These are phyloP conservation scores for Chymomyza costata DNA, from an alignment of 1,140 invertebrate genomes.

Conservation along the genomic window DNA sequence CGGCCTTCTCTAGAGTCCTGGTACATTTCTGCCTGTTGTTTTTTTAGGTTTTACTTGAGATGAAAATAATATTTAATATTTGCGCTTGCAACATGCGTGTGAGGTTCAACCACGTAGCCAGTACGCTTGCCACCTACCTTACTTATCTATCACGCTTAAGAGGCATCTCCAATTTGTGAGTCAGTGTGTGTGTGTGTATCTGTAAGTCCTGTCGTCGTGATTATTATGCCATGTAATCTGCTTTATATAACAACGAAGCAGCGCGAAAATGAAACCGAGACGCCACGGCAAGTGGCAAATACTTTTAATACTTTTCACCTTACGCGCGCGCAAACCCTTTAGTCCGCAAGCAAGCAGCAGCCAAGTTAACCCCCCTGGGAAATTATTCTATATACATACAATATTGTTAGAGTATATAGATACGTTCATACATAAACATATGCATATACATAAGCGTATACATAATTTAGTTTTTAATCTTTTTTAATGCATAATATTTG, in stretches of 20 bases:
- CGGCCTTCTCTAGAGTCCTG: too few species aligned
- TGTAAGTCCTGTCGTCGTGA: constrained; percentile 41
- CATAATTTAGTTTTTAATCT: constrained; percentile 72
- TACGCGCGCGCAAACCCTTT: constrained; percentile 1
- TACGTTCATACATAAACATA: constrained; percentile 7
- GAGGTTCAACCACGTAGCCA: constrained; percentile 52
- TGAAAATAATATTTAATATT: constrained; percentile 70
- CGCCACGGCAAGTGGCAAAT: constrained; percentile 55
- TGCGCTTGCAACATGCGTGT: constrained; percentile 52
- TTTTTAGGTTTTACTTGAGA: constrained; percentile 41
- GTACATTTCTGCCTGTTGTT: too few species aligned
- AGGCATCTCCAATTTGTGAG: constrained; percentile 1
- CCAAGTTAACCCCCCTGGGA: constrained; percentile 6
- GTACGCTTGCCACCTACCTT: not conserved
- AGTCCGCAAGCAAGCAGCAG: too few species aligned
- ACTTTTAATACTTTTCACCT: constrained; percentile 71
- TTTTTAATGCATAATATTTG: constrained; percentile 72
- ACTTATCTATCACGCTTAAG: constrained; percentile 22
- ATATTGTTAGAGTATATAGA: constrained; percentile 12
- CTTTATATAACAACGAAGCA: constrained; percentile 51
- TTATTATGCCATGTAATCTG: constrained; percentile 70
- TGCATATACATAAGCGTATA: constrained; percentile 37
- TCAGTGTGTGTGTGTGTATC: constrained; percentile 12
- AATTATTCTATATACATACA: constrained; percentile 35
- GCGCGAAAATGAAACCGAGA: constrained; percentile 18